Evolutionary conservation across 2,888 invertebrate species (phyloP).

Genomic region (Eueremaeus valkanovi): DNA sequence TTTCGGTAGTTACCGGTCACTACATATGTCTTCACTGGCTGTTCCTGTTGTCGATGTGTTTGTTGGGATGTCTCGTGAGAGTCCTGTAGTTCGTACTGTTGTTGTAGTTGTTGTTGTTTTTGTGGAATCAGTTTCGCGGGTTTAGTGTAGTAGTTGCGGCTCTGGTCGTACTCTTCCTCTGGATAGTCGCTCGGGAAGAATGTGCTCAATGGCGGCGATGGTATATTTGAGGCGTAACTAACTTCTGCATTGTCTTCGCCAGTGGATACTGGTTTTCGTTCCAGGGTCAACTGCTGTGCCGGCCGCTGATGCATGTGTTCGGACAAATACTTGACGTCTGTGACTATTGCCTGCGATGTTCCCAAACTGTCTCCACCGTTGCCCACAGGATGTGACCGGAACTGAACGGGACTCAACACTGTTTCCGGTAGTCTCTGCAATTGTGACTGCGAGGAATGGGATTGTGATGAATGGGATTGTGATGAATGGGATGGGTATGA

Average conservation of each 20-base stretch:
- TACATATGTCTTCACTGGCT: conserved; percentile 35
- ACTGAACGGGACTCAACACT: neutral
- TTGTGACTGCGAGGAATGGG: neutral
- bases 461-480: neutral
- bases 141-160: neutral
- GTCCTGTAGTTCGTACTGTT: too few species aligned
- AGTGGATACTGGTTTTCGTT: too few species aligned
- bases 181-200: too few species aligned
- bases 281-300: too few species aligned
- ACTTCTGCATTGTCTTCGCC: too few species aligned
- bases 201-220: too few species aligned
- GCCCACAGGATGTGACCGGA: too few species aligned
- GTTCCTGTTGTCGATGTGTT: neutral
- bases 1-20: conserved; percentile 21
- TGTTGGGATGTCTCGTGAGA: too few species aligned
- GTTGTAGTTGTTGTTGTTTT: neutral
- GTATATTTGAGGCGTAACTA: too few species aligned
- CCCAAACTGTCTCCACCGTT: neutral
- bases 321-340: neutral
- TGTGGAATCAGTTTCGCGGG: neutral
- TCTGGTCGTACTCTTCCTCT: too few species aligned
- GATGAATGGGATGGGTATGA: neutral
- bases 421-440: neutral
- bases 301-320: neutral
- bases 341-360: neutral